Conservation (phyloP, 2,888 invertebrate genomes). For the Morpho helenor region DNA sequence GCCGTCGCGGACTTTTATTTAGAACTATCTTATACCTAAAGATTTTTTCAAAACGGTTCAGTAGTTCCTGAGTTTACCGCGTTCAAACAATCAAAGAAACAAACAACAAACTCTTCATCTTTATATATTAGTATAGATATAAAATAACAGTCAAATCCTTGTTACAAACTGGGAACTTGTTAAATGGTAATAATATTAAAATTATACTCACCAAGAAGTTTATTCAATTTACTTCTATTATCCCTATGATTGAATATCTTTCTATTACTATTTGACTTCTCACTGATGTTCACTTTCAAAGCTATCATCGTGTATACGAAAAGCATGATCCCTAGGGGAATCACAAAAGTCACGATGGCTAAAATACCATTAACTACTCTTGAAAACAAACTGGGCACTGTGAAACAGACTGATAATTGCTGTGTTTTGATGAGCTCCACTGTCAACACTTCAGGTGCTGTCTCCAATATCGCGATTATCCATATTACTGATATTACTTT, state of each 20-base stretch:
- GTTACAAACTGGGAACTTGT: no score
- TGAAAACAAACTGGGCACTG: slow-evolving; percentile 40
- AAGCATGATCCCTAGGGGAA: slow-evolving; percentile 48
- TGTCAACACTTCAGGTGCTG: slow-evolving; percentile 47
- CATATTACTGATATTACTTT: slow-evolving; percentile 46
- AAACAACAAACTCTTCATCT: no score
- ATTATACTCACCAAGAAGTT: slow-evolving; percentile 49
- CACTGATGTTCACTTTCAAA: slow-evolving; percentile 42
- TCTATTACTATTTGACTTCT: slow-evolving; percentile 34
- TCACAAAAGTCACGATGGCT: slow-evolving; percentile 44
- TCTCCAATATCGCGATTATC: slow-evolving; percentile 45
- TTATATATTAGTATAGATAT: no score
- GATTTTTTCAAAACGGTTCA: no score
- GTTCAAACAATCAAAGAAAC: no score
- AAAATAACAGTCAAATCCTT: no score
- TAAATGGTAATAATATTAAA: background rate
- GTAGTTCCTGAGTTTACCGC: no score
- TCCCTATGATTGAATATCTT: slow-evolving; percentile 48
- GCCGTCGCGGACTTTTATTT: no score
- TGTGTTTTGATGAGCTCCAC: slow-evolving; percentile 38
- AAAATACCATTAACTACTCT: slow-evolving; percentile 43
- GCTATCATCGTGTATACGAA: slow-evolving; percentile 53
- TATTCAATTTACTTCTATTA: slow-evolving; percentile 51
- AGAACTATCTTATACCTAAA: no score
- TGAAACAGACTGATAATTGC: slow-evolving; percentile 41